Conservation (phyloP, 2,888 invertebrate genomes). For the Ectobius pallidus region DNA sequence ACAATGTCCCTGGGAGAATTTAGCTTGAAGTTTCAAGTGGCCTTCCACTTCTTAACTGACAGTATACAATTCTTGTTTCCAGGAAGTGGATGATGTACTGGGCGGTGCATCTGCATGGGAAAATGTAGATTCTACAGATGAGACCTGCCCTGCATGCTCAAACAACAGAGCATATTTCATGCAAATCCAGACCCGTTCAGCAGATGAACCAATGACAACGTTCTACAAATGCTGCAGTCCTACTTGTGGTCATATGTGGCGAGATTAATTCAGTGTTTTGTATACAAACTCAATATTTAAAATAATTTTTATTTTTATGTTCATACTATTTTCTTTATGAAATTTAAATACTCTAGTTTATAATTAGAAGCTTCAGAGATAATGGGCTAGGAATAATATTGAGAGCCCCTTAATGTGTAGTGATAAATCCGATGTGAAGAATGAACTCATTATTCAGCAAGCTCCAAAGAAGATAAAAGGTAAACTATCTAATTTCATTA, state of each 20-base stretch:
- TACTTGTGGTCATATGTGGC: slow-evolving; percentile 92
- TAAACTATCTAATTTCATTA: too few species aligned
- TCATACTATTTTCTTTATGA: too few species aligned
- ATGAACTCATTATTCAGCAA: too few species aligned
- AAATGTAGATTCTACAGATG: slow-evolving; percentile 95
- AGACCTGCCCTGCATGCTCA: slow-evolving; percentile 92
- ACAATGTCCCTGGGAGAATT: not conserved
- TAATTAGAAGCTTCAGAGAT: too few species aligned
- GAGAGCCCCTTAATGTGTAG: too few species aligned
- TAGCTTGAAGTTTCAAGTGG: not conserved
- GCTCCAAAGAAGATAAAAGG: too few species aligned
- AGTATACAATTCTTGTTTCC: not conserved
- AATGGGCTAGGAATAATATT: too few species aligned
- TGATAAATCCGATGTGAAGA: too few species aligned
- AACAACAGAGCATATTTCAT: slow-evolving; percentile 92
- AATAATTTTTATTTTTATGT: too few species aligned
- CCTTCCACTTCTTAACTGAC: not conserved
- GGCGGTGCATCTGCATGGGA: slow-evolving; percentile 97
- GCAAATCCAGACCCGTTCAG: slow-evolving; percentile 98
- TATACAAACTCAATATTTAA: too few species aligned
- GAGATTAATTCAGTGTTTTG: slow-evolving; percentile 78
- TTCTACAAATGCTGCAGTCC: slow-evolving; percentile 95
- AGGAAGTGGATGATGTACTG: slow-evolving; percentile 93
- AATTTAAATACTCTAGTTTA: too few species aligned
- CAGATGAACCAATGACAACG: slow-evolving; percentile 99